These are phyloP conservation scores for Hestina assimilis DNA, from an alignment of 1,140 invertebrate genomes.

Conservation along the genomic window DNA sequence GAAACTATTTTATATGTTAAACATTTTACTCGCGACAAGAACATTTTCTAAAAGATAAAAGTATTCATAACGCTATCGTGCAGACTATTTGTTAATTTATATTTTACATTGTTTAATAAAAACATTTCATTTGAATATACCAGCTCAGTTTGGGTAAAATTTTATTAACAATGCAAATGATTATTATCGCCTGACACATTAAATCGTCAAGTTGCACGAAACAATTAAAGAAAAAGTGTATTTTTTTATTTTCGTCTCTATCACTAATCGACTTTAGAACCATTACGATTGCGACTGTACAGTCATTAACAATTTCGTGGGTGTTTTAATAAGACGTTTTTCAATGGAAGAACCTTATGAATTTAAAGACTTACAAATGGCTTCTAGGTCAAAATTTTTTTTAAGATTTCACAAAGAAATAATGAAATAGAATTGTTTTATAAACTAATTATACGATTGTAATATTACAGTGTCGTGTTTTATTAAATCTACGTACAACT, in stretches of 20 bases:
- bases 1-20: no score
- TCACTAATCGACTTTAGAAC: constrained; percentile 11
- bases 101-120: not conserved
- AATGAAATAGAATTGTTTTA: not conserved
- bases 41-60: not conserved
- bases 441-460: constrained; percentile 7
- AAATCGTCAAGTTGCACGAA: constrained; percentile 27
- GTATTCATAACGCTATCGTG: not conserved
- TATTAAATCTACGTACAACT: constrained; percentile 93
- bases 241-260: constrained; percentile 10
- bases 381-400: no score
- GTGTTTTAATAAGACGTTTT: constrained; percentile 38
- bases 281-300: constrained; percentile 29
- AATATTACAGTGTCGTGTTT: constrained; percentile 90
- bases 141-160: constrained; percentile 5
- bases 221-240: constrained; percentile 23
- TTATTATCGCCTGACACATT: constrained; percentile 13
- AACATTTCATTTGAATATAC: constrained; percentile 3
- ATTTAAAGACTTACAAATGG: no score
- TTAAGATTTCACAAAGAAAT: not conserved
- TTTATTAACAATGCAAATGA: constrained; percentile 14
- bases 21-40: not conserved
- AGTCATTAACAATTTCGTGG: constrained; percentile 33
- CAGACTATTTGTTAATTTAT: not conserved
- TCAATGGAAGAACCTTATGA: constrained; percentile 51